Evolutionary conservation across 2,797 vertebrate genomes (phyloP).

Genomic region (Gobio occitaniae): DNA sequence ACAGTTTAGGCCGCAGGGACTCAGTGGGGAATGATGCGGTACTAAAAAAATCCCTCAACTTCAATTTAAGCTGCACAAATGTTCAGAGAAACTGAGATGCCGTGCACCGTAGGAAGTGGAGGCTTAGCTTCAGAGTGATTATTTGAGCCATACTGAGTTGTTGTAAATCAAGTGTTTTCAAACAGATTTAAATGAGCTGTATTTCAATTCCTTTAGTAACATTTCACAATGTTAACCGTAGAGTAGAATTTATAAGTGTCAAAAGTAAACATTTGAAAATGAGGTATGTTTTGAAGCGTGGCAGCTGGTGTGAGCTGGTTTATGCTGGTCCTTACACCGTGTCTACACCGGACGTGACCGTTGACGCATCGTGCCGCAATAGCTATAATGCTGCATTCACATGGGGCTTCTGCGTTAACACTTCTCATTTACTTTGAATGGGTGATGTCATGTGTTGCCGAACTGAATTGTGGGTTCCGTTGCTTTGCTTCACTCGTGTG

Average conservation of each 20-base stretch:
- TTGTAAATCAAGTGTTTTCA: slow-evolving; percentile 25
- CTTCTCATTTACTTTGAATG: no score
- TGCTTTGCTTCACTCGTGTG: no score
- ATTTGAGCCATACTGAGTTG: slow-evolving; percentile 3
- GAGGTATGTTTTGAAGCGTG: no score
- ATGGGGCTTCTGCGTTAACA: no score
- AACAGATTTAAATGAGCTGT: neutral
- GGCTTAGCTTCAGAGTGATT: slow-evolving; percentile 31
- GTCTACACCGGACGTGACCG: no score
- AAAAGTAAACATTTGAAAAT: neutral
- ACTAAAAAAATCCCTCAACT: slow-evolving; percentile 37
- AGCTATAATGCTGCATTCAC: no score
- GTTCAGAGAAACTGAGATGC: slow-evolving; percentile 33
- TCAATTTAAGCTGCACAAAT: slow-evolving; percentile 29
- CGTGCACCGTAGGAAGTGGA: slow-evolving; percentile 12
- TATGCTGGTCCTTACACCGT: no score
- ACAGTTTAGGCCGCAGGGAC: slow-evolving; percentile 39
- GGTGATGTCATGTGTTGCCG: no score
- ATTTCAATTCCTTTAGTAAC: neutral
- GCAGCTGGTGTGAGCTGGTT: no score
- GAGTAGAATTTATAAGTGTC: neutral
- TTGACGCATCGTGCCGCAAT: no score
- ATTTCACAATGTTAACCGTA: neutral
- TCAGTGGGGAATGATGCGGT: slow-evolving; percentile 30
- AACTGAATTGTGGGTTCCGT: no score